These are phyloP conservation scores for Patella depressa DNA, from an alignment of 2,888 invertebrate genomes.

Conservation along the genomic window DNA sequence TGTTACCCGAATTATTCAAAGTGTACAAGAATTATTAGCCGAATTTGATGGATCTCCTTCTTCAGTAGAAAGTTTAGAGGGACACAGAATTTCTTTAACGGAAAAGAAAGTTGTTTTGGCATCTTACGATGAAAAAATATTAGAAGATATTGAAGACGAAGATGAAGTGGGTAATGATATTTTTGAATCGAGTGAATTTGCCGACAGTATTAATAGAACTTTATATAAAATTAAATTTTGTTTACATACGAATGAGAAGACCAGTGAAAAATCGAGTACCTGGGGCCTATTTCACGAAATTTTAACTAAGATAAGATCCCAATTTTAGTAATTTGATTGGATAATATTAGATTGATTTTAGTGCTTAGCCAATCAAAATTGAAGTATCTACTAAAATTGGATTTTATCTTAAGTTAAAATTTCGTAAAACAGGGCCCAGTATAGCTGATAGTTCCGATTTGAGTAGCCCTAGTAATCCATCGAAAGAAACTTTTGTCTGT, in stretches of 20 bases:
- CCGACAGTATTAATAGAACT: not conserved
- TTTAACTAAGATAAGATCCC: no score
- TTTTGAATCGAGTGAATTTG: not conserved
- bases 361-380: no score
- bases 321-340: no score
- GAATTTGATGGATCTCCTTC: not conserved
- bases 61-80: not conserved
- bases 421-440: no score
- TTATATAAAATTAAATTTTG: not conserved
- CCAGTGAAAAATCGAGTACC: no score
- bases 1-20: constrained; percentile 2
- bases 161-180: not conserved
- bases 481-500: no score
- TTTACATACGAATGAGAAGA: no score
- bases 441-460: no score
- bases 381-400: no score
- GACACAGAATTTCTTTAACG: not conserved
- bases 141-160: constrained; percentile 5
- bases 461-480: not conserved
- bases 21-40: not conserved
- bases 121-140: not conserved
- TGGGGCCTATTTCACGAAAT: no score
- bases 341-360: no score
- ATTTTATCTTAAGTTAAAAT: no score
- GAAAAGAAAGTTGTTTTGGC: not conserved